Conservation (phyloP, 2,888 invertebrate species). For the Leucania comma region DNA sequence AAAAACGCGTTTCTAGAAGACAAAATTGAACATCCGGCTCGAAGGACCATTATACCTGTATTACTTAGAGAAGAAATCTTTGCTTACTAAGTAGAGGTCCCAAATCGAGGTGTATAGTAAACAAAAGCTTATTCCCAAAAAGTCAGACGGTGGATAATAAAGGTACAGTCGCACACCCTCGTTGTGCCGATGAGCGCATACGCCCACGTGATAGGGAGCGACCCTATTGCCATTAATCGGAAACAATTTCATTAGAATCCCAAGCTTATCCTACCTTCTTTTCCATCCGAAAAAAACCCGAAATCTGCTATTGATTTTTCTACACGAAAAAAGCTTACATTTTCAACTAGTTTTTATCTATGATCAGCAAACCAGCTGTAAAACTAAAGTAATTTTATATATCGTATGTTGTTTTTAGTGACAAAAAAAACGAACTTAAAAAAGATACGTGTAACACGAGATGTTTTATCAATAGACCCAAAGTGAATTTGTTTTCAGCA, state of each 20-base stretch:
- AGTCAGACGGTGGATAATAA: conserved; percentile 31
- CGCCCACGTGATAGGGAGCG: conserved; percentile 44
- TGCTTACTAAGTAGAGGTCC: background rate
- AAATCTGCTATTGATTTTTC: background rate
- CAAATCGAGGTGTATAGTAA: conserved; percentile 19
- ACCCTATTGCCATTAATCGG: conserved; percentile 43
- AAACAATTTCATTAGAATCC: conserved; percentile 46
- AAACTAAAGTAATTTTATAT: background rate
- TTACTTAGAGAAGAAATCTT: background rate
- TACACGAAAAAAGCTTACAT: background rate
- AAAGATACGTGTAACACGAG: background rate
- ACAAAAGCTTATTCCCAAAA: conserved; percentile 25
- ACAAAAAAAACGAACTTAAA: background rate
- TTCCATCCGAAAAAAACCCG: background rate
- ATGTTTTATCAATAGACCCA: background rate
- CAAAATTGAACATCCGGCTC: background rate
- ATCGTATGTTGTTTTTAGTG: background rate
- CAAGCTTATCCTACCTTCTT: background rate
- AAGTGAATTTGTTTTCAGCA: background rate
- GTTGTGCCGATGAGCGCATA: conserved; percentile 13
- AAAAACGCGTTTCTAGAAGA: background rate
- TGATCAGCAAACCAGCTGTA: background rate
- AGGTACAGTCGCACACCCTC: conserved; percentile 33
- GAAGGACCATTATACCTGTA: background rate
- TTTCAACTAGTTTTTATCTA: background rate